phyloP scores from a whole-genome alignment of 2,113 vertebrate species.

The Gambusia holbrooki region DNA sequence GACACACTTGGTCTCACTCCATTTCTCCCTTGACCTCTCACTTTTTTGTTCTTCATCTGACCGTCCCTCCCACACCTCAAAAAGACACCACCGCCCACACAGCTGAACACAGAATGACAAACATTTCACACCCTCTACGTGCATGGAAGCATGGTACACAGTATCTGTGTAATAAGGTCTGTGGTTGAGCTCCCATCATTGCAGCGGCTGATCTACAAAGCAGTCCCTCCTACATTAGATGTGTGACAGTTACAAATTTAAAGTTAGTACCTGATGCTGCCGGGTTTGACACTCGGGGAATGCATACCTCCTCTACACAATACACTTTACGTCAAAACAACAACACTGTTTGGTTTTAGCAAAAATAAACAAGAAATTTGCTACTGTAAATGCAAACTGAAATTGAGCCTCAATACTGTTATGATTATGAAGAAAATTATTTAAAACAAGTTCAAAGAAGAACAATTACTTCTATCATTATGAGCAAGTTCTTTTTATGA shows the following conservation, averaged over 20 bases:
- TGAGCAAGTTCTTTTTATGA: too few species aligned
- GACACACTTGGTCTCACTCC: slow-evolving; percentile 17
- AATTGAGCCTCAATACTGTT: neutral
- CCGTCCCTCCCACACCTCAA: neutral
- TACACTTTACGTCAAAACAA: neutral
- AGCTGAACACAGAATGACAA: slow-evolving; percentile 16
- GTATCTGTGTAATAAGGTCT: slow-evolving; percentile 31
- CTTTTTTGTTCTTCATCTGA: slow-evolving; percentile 2
- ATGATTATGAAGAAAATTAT: too few species aligned
- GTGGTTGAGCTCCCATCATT: slow-evolving; percentile 39
- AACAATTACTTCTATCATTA: too few species aligned
- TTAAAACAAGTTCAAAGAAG: too few species aligned
- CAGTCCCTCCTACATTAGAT: slow-evolving; percentile 7
- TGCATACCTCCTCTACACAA: slow-evolving; percentile 21
- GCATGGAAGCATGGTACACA: slow-evolving; percentile 10
- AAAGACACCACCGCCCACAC: slow-evolving; percentile 1
- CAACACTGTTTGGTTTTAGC: neutral
- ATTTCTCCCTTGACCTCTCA: slow-evolving; percentile 1
- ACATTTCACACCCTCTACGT: slow-evolving; percentile 22
- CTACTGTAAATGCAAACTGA: neutral
- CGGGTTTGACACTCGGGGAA: slow-evolving; percentile 33
- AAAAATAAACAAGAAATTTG: neutral
- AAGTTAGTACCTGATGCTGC: slow-evolving; percentile 42
- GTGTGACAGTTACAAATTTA: slow-evolving; percentile 46
- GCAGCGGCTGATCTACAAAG: slow-evolving; percentile 30